phyloP scores from a whole-genome alignment of 2,888 invertebrate genomes.

The Ophion ventricosus region DNA sequence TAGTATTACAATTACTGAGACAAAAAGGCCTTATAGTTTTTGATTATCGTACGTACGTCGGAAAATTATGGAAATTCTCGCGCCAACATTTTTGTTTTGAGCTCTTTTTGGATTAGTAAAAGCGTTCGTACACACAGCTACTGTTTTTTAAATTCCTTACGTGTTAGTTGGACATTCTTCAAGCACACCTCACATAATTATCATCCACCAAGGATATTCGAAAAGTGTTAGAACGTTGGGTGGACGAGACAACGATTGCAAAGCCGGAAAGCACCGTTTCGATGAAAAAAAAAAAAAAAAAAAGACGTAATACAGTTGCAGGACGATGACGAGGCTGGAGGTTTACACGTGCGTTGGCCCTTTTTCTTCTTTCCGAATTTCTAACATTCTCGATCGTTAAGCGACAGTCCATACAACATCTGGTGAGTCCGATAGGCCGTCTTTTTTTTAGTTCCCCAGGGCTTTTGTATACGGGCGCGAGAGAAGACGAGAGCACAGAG shows the following conservation, averaged over 20 bases:
- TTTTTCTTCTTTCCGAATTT: not conserved
- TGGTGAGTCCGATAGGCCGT: not conserved
- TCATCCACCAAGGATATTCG: not conserved
- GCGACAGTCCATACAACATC: not conserved
- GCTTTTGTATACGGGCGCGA: not conserved
- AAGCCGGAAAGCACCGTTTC: not conserved
- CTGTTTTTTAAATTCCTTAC: not conserved
- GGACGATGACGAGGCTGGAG: not conserved
- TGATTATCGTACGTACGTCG: constrained; percentile 10
- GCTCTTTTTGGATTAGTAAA: not conserved
- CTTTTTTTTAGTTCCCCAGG: not conserved
- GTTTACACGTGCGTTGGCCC: not conserved
- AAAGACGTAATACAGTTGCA: not conserved
- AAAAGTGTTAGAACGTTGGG: not conserved
- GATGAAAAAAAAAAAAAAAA: not conserved
- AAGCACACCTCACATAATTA: not conserved
- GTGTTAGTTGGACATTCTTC: not conserved
- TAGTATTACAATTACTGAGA: not conserved
- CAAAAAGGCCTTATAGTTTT: constrained; percentile 23
- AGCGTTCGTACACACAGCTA: not conserved
- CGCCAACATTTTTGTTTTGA: not conserved
- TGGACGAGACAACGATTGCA: not conserved
- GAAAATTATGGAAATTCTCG: not conserved
- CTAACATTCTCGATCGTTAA: not conserved
- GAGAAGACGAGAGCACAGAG: not conserved